Evolutionary conservation across 1,140 invertebrate genomes (phyloP).

Genomic region (Platorchestia sp.): DNA sequence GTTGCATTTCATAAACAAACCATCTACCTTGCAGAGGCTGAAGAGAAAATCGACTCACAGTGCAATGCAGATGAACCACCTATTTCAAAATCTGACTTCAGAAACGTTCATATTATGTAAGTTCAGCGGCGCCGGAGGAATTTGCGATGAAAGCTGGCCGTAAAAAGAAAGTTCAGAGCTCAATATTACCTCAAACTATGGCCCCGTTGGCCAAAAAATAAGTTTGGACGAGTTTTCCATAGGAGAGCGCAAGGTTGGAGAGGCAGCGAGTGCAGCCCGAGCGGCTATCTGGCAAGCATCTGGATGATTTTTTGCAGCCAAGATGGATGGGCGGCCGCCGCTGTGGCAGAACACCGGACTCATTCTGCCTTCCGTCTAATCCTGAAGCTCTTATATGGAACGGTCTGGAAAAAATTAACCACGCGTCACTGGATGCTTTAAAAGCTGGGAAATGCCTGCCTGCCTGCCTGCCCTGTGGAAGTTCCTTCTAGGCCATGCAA

Average conservation of each 20-base stretch:
- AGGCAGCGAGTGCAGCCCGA: neutral
- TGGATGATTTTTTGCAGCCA: neutral
- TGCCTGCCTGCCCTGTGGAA: neutral
- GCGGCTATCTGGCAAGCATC: slow-evolving; percentile 4
- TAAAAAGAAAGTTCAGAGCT: neutral
- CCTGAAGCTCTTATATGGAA: neutral
- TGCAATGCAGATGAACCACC: neutral
- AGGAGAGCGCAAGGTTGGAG: neutral
- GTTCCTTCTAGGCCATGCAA: neutral
- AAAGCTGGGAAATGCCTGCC: neutral
- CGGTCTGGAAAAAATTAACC: neutral
- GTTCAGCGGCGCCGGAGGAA: neutral
- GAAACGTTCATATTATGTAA: neutral
- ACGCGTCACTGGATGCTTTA: neutral
- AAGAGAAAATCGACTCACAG: neutral
- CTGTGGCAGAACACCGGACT: neutral
- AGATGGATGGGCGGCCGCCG: neutral
- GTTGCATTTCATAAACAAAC: no score
- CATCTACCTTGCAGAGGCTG: neutral
- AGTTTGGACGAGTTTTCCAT: neutral
- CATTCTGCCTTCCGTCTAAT: slow-evolving; percentile 6
- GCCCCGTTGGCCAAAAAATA: neutral
- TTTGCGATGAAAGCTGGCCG: neutral
- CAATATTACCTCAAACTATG: neutral
- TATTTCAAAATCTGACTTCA: neutral